Percentiles rank a stretch among this genome's conserved stretches.
Conservation (phyloP, 2,888 invertebrate genomes). For the Agapostemon virescens region DNA sequence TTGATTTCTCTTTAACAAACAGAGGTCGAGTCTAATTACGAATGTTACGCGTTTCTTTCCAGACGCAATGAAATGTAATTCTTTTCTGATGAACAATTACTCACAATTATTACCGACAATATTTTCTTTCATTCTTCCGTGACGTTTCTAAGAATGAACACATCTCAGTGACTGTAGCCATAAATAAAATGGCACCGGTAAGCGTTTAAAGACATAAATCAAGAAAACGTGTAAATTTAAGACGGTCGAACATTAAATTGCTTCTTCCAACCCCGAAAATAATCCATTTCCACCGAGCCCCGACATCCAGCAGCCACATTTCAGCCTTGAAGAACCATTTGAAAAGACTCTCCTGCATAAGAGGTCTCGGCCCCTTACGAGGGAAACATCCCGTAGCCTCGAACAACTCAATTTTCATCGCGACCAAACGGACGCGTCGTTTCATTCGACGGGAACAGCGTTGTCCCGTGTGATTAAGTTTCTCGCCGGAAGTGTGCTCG, state of each 20-base stretch:
- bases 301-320: background rate
- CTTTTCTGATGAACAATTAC: too few species aligned
- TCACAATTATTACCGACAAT: too few species aligned
- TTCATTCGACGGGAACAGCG: background rate
- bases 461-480: conserved; percentile 13
- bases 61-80: too few species aligned
- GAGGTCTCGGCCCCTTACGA: background rate
- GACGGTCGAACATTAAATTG: background rate
- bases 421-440: background rate
- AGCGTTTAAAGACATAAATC: background rate
- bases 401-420: conserved; percentile 6
- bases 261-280: background rate
- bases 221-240: background rate
- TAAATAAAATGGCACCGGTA: background rate
- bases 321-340: background rate
- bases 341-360: background rate
- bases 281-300: background rate
- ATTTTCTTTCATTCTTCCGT: background rate
- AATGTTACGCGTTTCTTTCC: too few species aligned
- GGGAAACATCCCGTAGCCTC: background rate
- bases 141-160: background rate
- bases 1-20: too few species aligned
- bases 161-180: too few species aligned
- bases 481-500: conserved; percentile 7
- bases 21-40: too few species aligned